Percentiles rank a stretch among this genome's conserved stretches.
phyloP scores from a whole-genome alignment of 2,113 vertebrate species.

The Lepidiolamprologus cunningtoni region DNA sequence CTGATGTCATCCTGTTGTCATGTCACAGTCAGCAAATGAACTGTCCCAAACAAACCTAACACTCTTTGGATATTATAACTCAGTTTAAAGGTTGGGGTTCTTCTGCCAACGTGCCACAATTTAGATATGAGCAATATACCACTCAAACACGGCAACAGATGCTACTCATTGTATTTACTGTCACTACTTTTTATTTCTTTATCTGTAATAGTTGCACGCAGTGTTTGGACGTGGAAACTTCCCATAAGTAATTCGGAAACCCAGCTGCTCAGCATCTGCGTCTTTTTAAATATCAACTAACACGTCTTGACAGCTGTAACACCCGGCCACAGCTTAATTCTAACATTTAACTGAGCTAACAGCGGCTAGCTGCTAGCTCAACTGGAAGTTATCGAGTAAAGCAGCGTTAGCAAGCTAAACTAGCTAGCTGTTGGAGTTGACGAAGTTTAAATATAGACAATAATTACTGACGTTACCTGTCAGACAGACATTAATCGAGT shows the following conservation, averaged over 20 bases:
- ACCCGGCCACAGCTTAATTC: background rate
- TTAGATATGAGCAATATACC: background rate
- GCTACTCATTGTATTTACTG: background rate
- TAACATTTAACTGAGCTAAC: background rate
- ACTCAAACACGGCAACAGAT: background rate
- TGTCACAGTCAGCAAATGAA: background rate
- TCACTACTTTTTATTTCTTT: background rate
- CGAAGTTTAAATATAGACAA: background rate
- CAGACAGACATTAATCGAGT: conserved; percentile 17
- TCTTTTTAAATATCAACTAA: background rate
- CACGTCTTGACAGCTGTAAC: background rate
- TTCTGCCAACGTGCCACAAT: background rate
- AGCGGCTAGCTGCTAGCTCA: background rate
- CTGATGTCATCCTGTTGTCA: background rate
- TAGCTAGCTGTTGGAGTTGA: background rate
- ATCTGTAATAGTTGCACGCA: background rate
- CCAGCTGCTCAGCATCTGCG: no score
- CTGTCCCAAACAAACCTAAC: background rate
- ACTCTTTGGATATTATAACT: background rate
- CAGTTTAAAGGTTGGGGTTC: background rate
- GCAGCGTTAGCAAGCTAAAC: background rate
- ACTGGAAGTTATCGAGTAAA: background rate
- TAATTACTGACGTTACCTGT: conserved; percentile 15
- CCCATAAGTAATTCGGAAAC: background rate
- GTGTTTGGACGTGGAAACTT: background rate